These are phyloP conservation scores for Liolophura sinensis DNA, from an alignment of 1,140 invertebrate genomes.

Conservation along the genomic window DNA sequence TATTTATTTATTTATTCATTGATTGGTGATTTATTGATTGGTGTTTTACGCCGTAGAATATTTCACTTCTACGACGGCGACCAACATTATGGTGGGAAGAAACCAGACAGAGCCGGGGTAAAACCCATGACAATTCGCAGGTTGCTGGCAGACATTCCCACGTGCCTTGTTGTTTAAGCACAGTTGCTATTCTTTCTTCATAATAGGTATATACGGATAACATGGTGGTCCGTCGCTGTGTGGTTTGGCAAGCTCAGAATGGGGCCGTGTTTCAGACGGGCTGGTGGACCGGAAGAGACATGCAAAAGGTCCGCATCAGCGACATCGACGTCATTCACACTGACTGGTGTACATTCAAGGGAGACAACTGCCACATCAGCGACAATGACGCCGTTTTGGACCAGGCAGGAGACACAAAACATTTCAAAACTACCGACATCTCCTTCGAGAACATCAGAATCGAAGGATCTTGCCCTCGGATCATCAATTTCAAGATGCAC, in stretches of 20 bases:
- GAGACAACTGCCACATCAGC: conserved; percentile 5
- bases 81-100: too few relatives aligned
- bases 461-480: conserved; percentile 15
- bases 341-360: conserved; percentile 18
- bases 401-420: conserved; percentile 1
- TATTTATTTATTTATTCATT: too few relatives aligned
- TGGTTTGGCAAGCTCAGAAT: conserved; percentile 20
- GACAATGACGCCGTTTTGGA: conserved; percentile 7
- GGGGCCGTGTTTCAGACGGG: conserved; percentile 19
- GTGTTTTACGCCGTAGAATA: too few relatives aligned
- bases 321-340: conserved; percentile 22
- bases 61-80: too few relatives aligned
- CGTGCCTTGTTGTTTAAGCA: too few relatives aligned
- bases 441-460: conserved; percentile 10
- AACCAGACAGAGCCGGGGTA: too few relatives aligned
- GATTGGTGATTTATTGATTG: too few relatives aligned
- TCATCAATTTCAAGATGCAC: conserved; percentile 11
- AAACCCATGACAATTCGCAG: too few relatives aligned
- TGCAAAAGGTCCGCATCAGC: conserved; percentile 5
- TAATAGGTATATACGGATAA: conserved; percentile 11
- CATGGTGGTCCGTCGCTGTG: conserved; percentile 4
- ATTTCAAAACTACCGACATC: conserved; percentile 6
- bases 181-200: too few relatives aligned
- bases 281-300: conserved; percentile 11
- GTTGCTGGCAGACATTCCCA: too few relatives aligned